These are phyloP conservation scores for Chrosomus eos DNA, from an alignment of 2,797 vertebrate genomes.

Conservation along the genomic window DNA sequence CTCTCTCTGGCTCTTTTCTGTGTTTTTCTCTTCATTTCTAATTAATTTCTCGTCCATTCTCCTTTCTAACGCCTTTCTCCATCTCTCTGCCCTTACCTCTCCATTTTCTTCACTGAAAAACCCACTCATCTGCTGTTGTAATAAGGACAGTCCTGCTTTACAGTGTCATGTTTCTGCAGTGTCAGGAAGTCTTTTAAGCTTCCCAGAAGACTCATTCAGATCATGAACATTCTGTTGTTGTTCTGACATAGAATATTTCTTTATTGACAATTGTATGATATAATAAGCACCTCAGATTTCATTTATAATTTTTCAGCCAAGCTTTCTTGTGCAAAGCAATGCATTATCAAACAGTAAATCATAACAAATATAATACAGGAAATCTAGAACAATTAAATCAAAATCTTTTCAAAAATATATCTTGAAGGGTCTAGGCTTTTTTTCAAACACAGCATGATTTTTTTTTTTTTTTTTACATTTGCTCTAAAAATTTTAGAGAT, in stretches of 20 bases:
- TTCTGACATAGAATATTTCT: slow-evolving; percentile 65
- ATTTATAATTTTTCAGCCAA: slow-evolving; percentile 58
- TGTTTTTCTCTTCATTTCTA: slow-evolving; percentile 5
- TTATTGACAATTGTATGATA: slow-evolving; percentile 74
- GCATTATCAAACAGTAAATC: slow-evolving; percentile 64
- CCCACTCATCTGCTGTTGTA: slow-evolving; percentile 29
- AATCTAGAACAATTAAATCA: slow-evolving; percentile 43
- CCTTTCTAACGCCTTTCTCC: neutral
- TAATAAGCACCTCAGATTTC: slow-evolving; percentile 67
- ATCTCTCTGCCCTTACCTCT: neutral
- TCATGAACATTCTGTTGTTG: slow-evolving; percentile 47
- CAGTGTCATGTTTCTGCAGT: neutral
- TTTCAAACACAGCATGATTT: neutral
- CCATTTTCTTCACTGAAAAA: neutral
- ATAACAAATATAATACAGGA: slow-evolving; percentile 69
- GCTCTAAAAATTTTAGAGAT: neutral
- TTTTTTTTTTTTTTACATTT: neutral
- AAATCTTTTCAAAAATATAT: slow-evolving; percentile 52
- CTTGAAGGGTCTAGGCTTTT: slow-evolving; percentile 35
- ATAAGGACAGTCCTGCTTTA: slow-evolving; percentile 9
- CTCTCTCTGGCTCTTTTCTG: neutral
- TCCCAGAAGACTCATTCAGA: slow-evolving; percentile 2
- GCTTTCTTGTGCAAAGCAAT: slow-evolving; percentile 69
- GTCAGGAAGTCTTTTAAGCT: neutral
- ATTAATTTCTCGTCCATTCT: neutral